These are phyloP conservation scores for Poeciliopsis turrubarensis DNA, from an alignment of 2,113 vertebrate genomes.

Conservation along the genomic window DNA sequence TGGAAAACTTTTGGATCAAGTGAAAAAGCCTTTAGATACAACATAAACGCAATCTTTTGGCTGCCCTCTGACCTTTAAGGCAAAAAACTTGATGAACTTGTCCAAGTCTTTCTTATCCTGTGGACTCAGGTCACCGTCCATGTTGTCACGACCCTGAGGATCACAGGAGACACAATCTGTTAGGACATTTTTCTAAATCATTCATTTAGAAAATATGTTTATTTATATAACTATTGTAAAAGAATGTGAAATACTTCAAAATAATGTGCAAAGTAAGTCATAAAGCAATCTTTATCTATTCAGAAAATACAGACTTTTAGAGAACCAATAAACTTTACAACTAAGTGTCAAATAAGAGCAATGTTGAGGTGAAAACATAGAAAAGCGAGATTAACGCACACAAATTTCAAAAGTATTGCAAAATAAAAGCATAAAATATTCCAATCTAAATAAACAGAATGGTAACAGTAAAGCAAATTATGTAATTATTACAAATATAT, in stretches of 20 bases:
- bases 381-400: too few relatives aligned
- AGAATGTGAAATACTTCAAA: too few relatives aligned
- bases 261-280: too few relatives aligned
- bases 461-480: background rate
- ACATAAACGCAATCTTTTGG: background rate
- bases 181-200: too few relatives aligned
- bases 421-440: background rate
- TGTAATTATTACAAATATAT: too few relatives aligned
- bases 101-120: constrained; percentile 99
- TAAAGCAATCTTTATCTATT: too few relatives aligned
- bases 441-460: background rate
- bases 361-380: background rate
- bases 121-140: constrained; percentile 96
- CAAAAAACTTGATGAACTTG: constrained; percentile 99
- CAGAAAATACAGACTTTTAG: too few relatives aligned
- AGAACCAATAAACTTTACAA: too few relatives aligned
- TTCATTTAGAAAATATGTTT: background rate
- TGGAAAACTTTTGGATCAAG: background rate
- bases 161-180: background rate
- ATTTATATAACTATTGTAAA: background rate
- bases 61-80: constrained; percentile 87
- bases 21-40: background rate
- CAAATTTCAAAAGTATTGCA: background rate
- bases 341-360: too few relatives aligned
- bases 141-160: constrained; percentile 84